phyloP scores from a whole-genome alignment of 2,113 vertebrate species.

The Gallinago media region DNA sequence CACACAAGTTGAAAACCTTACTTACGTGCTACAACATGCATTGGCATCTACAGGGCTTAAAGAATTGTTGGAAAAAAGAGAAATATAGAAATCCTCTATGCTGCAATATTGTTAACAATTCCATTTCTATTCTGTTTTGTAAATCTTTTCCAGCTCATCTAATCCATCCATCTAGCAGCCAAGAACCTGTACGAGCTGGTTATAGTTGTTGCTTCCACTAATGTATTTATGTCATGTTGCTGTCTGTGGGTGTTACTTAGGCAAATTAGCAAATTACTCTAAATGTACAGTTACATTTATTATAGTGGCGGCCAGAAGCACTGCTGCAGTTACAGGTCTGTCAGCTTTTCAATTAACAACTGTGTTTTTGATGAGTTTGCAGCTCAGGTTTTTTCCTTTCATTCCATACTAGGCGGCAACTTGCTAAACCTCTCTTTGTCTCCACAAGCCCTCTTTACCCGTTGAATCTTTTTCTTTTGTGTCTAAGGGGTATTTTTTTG shows the following conservation, averaged over 20 bases:
- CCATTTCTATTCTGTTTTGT: not conserved
- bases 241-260: slow-evolving; percentile 68
- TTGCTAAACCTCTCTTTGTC: not conserved
- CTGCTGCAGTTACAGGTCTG: slow-evolving; percentile 34
- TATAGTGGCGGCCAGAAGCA: slow-evolving; percentile 3
- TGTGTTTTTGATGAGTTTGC: slow-evolving; percentile 56
- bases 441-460: not conserved
- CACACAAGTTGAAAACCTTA: not conserved
- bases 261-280: slow-evolving; percentile 76
- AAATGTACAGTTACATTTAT: slow-evolving; percentile 63
- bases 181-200: not conserved
- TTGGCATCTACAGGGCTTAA: not conserved
- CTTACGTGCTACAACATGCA: not conserved
- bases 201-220: slow-evolving; percentile 44
- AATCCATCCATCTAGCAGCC: slow-evolving; percentile 35
- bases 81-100: not conserved
- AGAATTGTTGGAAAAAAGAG: not conserved
- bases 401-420: not conserved
- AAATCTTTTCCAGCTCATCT: slow-evolving; percentile 37
- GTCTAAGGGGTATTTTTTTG: not conserved
- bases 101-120: not conserved
- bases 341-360: slow-evolving; percentile 56
- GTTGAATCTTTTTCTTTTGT: not conserved
- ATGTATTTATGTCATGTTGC: slow-evolving; percentile 65
- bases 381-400: not conserved